Conservation (phyloP, 2,113 vertebrate species). For the Mesoclemmys tuberculata region DNA sequence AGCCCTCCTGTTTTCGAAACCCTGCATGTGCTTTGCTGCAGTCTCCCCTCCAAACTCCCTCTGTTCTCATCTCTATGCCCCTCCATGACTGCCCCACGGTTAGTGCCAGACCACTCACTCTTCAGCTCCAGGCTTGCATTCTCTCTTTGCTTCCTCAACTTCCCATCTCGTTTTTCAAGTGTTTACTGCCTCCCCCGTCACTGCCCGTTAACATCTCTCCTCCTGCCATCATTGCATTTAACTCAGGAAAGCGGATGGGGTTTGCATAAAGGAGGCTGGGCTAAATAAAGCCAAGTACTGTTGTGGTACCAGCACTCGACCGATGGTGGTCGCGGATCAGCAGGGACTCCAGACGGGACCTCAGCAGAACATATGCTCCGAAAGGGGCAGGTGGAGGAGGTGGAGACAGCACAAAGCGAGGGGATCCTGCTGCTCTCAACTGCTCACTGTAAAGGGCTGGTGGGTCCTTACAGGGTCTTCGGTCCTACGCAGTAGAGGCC, state of each 20-base stretch:
- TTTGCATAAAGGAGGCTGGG: background rate
- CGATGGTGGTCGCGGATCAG: background rate
- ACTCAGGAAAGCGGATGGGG: background rate
- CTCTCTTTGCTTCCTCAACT: background rate
- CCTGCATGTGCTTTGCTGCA: background rate
- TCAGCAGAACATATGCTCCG: background rate
- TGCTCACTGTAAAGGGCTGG: background rate
- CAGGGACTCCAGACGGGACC: background rate
- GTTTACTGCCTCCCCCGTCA: background rate
- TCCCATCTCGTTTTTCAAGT: background rate
- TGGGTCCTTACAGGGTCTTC: background rate
- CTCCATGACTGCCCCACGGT: background rate
- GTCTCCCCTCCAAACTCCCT: background rate
- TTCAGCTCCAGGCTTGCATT: background rate
- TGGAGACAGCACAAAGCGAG: background rate
- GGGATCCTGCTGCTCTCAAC: background rate
- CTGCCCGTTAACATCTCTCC: background rate
- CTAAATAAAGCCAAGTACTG: background rate
- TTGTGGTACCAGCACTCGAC: background rate
- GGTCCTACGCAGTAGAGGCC: background rate
- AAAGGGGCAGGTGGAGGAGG: background rate
- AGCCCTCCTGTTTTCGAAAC: background rate
- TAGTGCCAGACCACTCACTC: background rate
- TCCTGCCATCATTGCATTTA: background rate
- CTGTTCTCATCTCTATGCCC: background rate